Evolutionary conservation across 2,888 invertebrate genomes (phyloP).

Genomic region (Tiphia femorata): DNA sequence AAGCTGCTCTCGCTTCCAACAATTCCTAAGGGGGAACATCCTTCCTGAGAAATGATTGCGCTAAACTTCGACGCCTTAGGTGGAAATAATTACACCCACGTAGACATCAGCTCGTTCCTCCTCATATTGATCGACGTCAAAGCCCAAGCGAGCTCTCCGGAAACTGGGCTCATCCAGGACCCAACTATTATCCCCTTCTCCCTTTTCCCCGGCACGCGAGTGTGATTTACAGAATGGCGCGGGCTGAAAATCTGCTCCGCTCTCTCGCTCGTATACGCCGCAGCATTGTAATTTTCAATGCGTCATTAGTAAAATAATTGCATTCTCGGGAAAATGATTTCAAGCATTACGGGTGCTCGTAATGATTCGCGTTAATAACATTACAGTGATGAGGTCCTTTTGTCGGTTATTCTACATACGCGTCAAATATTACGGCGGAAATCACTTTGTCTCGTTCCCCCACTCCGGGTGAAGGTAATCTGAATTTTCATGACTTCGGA

Average conservation of each 20-base stretch:
- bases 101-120: constrained; percentile 28
- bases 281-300: constrained; percentile 8
- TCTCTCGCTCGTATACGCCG: neutral
- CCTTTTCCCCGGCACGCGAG: constrained; percentile 14
- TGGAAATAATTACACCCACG: constrained; percentile 48
- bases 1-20: constrained; percentile 50
- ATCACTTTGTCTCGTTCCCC: constrained; percentile 2
- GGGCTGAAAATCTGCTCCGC: constrained; percentile 11
- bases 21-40: constrained; percentile 50
- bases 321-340: constrained; percentile 6
- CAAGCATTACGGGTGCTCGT: constrained; percentile 3
- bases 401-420: neutral
- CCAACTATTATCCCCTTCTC: too few species aligned
- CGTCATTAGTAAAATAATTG: constrained; percentile 16
- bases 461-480: neutral
- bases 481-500: neutral
- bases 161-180: too few species aligned
- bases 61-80: constrained; percentile 49
- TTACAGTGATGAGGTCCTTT: constrained; percentile 5
- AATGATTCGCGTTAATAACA: constrained; percentile 12
- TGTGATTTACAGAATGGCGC: constrained; percentile 7
- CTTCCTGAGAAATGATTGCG: constrained; percentile 49
- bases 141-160: constrained; percentile 8
- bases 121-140: constrained; percentile 37
- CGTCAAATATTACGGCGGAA: constrained; percentile 1